These are phyloP conservation scores for Lepidothrix coronata DNA, from an alignment of 2,113 vertebrate species.

Conservation along the genomic window DNA sequence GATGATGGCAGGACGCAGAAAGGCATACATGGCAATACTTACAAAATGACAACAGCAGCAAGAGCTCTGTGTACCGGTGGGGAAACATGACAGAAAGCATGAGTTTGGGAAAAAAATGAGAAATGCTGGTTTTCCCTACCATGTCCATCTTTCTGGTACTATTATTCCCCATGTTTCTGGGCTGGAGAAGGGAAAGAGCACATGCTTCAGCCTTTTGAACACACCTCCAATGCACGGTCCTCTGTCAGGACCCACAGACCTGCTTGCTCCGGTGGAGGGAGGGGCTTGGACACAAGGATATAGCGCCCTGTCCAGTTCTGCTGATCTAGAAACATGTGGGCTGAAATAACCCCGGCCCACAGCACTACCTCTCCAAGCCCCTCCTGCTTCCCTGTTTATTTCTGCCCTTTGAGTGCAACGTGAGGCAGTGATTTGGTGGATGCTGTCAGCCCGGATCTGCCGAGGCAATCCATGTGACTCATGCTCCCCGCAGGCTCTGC, in stretches of 20 bases:
- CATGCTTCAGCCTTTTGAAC: not conserved
- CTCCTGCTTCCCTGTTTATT: not conserved
- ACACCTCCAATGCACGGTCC: accelerated
- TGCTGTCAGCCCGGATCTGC: slow-evolving; percentile 32
- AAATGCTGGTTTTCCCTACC: not conserved
- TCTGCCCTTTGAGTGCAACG: not conserved
- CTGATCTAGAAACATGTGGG: not conserved
- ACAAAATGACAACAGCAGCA: not conserved
- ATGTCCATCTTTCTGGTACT: not conserved
- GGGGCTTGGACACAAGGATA: not conserved
- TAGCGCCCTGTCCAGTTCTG: not conserved
- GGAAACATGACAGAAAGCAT: not conserved
- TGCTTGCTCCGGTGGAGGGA: not conserved
- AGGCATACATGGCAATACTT: not conserved
- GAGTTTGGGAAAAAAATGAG: not conserved
- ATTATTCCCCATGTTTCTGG: not conserved
- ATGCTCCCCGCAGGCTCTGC: slow-evolving; percentile 30
- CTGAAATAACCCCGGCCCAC: not conserved
- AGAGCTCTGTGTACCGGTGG: not conserved
- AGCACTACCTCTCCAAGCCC: not conserved
- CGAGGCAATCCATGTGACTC: slow-evolving; percentile 18
- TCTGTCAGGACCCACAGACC: not conserved
- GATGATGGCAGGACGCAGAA: not conserved
- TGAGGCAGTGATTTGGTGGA: not conserved
- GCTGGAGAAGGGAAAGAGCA: not conserved